phyloP scores from a whole-genome alignment of 2,888 invertebrate genomes.

The Nephrotoma guestfalica region DNA sequence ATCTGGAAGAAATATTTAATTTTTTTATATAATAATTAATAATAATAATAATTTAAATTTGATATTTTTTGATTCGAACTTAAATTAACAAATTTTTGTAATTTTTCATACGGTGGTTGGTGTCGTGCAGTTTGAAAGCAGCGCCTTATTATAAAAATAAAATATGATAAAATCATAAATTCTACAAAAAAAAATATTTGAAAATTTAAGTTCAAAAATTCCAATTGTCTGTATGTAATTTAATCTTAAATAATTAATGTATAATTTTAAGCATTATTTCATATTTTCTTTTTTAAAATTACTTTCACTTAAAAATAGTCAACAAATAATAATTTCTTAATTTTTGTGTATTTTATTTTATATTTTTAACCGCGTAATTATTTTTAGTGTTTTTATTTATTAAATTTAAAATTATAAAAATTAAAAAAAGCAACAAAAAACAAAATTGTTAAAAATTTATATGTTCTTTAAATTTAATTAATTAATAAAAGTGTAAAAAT shows the following conservation, averaged over 20 bases:
- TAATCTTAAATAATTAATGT: not conserved
- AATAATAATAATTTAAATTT: not conserved
- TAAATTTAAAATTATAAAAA: slow-evolving; percentile 2
- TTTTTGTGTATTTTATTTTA: slow-evolving; percentile 2
- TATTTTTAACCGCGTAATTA: not conserved
- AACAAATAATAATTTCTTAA: slow-evolving; percentile 3
- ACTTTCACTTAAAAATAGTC: slow-evolving; percentile 4
- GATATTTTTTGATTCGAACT: not conserved
- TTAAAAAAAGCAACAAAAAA: not conserved
- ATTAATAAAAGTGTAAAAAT: slow-evolving; percentile 1
- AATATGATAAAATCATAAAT: not conserved
- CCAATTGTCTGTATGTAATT: not conserved
- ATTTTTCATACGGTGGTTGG: not conserved
- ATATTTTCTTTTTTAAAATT: not conserved
- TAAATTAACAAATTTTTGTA: not conserved
- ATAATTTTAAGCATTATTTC: slow-evolving; percentile 2
- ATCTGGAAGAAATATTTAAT: not conserved
- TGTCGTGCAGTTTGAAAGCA: not conserved
- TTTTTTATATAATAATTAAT: not conserved
- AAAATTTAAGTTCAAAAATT: not conserved
- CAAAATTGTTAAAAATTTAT: not conserved
- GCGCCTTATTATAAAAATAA: not conserved
- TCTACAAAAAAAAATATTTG: not conserved
- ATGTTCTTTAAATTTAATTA: not conserved
- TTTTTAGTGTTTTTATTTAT: not conserved